Percentiles rank a stretch among this genome's conserved stretches.
Evolutionary conservation across 2,113 vertebrate genomes (phyloP).

Genomic region (Brachirus orientalis): DNA sequence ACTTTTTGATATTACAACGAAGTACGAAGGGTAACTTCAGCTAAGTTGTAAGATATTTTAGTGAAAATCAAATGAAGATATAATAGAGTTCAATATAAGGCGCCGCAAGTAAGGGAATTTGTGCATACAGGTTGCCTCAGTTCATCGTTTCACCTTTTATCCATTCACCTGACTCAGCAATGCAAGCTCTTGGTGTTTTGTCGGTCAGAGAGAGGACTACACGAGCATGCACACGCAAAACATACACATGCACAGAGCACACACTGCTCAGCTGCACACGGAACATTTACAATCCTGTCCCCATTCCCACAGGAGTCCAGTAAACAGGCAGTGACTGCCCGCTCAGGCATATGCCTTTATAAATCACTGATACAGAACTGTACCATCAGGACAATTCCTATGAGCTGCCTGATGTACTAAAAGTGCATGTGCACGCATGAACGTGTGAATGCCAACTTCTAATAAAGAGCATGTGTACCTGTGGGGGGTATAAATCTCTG

Average conservation of each 20-base stretch:
- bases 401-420: conserved; percentile 32
- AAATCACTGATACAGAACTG: conserved; percentile 66
- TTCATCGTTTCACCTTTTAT: conserved; percentile 67
- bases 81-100: conserved; percentile 33
- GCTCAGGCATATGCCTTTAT: conserved; percentile 64
- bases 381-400: conserved; percentile 43
- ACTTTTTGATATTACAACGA: conserved; percentile 5
- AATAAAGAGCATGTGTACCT: conserved; percentile 58
- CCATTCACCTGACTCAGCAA: conserved; percentile 61
- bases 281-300: conserved; percentile 67
- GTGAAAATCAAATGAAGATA: conserved; percentile 2
- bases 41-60: conserved; percentile 8
- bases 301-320: conserved; percentile 74
- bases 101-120: conserved; percentile 31
- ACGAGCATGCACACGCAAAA: neutral
- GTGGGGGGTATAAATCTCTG: conserved; percentile 65
- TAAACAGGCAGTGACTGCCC: conserved; percentile 58
- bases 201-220: conserved; percentile 39
- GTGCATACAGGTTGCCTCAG: conserved; percentile 24
- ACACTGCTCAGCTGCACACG: conserved; percentile 39
- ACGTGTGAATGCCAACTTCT: conserved; percentile 49
- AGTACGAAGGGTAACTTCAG: conserved; percentile 1
- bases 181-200: conserved; percentile 35
- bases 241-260: conserved; percentile 21
- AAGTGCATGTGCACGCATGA: conserved; percentile 14